A percentile compares a stretch with the other conserved stretches of the same genome.
Evolutionary conservation across 2,888 invertebrate genomes (phyloP).

Genomic region (Spialia ferax): DNA sequence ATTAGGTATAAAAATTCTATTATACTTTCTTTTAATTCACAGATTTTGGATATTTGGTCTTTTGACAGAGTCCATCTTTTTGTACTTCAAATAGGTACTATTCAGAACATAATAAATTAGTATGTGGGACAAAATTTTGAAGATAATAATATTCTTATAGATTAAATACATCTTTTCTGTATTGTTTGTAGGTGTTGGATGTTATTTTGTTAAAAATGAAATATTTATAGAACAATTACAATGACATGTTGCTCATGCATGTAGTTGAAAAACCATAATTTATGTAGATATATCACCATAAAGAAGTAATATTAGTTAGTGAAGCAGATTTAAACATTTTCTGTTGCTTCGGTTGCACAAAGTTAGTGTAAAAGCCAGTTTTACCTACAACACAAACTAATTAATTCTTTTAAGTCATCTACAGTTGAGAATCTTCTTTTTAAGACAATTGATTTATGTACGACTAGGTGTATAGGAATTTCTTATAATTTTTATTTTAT

Average conservation of each 20-base stretch:
- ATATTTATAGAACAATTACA: not conserved
- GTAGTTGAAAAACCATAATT: not conserved
- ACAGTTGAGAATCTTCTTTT: no score
- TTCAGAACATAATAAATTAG: conserved; percentile 41
- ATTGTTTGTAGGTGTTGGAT: conserved; percentile 9
- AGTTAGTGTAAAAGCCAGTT: no score
- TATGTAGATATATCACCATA: not conserved
- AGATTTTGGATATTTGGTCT: conserved; percentile 76
- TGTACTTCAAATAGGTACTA: conserved; percentile 44
- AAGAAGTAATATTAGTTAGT: not conserved
- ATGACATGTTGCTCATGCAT: not conserved
- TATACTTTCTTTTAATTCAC: conserved; percentile 45
- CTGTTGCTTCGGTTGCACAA: no score
- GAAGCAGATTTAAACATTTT: not conserved
- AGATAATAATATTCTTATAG: conserved; percentile 12
- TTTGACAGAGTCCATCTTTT: conserved; percentile 73
- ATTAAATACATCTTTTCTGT: not conserved
- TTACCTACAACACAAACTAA: no score
- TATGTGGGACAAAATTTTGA: conserved; percentile 58
- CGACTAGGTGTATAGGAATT: no score
- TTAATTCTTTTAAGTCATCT: no score
- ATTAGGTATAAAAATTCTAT: not conserved
- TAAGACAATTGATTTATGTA: no score
- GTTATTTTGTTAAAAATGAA: conserved; percentile 3
- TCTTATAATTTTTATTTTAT: no score